phyloP scores from a whole-genome alignment of 2,888 invertebrate species.

The Eutolmus rufibarbis region DNA sequence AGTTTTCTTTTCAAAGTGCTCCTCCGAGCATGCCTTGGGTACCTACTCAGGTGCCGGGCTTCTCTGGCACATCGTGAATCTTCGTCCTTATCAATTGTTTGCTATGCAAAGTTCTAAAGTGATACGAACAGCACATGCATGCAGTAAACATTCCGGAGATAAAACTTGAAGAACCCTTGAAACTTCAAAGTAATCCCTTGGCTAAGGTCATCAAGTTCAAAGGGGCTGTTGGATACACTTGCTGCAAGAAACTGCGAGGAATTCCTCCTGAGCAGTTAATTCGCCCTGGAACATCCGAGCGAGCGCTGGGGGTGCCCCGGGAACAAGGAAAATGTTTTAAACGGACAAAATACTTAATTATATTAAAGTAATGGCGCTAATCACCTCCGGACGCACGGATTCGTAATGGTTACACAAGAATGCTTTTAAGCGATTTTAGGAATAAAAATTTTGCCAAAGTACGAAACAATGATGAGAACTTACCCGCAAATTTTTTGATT shows the following conservation, averaged over 20 bases:
- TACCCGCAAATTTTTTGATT: neutral
- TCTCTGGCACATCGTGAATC: neutral
- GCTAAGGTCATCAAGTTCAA: neutral
- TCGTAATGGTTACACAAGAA: conserved; percentile 2
- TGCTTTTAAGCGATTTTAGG: neutral
- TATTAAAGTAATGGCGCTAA: neutral
- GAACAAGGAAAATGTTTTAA: neutral
- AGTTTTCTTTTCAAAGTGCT: neutral
- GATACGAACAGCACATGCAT: neutral
- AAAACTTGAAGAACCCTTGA: neutral
- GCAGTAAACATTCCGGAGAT: neutral
- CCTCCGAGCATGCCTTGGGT: neutral
- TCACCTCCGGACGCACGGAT: neutral
- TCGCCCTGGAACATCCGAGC: neutral
- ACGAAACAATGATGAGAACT: neutral
- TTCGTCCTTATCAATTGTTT: neutral
- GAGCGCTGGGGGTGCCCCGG: neutral
- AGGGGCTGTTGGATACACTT: neutral
- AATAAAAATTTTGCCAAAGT: neutral
- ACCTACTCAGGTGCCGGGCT: neutral
- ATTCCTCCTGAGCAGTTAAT: neutral
- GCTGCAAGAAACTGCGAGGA: neutral
- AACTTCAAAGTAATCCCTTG: neutral
- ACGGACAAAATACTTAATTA: neutral
- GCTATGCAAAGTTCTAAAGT: neutral